Percentiles rank a stretch among this genome's conserved stretches.
These are phyloP conservation scores for Tragulus kanchil DNA, from an alignment of 2,113 vertebrate genomes.

Conservation along the genomic window DNA sequence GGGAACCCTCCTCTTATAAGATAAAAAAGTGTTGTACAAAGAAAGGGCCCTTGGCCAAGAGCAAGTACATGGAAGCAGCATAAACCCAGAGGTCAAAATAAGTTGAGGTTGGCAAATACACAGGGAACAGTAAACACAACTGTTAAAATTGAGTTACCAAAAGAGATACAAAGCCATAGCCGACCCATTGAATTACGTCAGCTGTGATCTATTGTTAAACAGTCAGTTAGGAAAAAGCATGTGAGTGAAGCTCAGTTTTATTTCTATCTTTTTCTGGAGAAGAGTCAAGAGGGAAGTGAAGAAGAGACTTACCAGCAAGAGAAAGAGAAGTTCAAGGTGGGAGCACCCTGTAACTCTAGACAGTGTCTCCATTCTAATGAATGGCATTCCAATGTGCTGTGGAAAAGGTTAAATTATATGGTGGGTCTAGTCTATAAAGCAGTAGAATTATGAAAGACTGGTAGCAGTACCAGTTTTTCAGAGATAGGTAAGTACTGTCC, in stretches of 20 bases:
- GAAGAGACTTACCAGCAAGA: background rate
- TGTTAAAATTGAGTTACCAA: background rate
- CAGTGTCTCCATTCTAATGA: background rate
- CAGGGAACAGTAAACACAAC: background rate
- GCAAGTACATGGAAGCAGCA: background rate
- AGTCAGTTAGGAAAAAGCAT: conserved; percentile 9
- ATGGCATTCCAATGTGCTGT: background rate
- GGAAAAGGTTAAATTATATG: background rate
- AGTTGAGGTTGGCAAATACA: background rate
- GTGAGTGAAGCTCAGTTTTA: background rate
- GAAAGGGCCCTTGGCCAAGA: background rate
- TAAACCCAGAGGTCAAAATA: background rate
- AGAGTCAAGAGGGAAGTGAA: background rate
- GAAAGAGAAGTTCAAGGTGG: background rate
- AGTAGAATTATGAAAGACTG: background rate
- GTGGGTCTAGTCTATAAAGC: background rate
- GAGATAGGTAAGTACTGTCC: background rate
- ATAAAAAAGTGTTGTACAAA: background rate
- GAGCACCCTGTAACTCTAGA: background rate
- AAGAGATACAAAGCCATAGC: background rate
- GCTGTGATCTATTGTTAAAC: background rate
- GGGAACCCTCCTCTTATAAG: background rate
- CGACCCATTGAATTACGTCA: background rate
- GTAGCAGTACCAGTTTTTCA: background rate
- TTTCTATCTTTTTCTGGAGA: background rate